phyloP scores from a whole-genome alignment of 1,140 invertebrate species.

The Penaeus indicus region DNA sequence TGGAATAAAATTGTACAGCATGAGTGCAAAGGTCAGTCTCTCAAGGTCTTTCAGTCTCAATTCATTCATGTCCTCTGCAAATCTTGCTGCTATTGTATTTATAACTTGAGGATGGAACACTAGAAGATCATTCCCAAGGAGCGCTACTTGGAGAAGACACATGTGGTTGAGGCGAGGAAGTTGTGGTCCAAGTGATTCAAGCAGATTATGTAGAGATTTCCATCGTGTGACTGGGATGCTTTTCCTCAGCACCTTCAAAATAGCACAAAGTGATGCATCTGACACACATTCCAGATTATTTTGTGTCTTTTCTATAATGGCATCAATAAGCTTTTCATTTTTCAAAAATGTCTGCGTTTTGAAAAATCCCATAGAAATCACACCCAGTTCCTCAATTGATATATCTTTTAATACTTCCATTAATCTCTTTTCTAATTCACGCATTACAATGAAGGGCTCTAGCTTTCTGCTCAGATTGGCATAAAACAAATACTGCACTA shows the following conservation, averaged over 20 bases:
- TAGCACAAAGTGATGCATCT: constrained; percentile 61
- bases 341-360: constrained; percentile 65
- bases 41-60: constrained; percentile 65
- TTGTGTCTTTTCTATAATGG: constrained; percentile 49
- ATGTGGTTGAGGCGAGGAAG: constrained; percentile 53
- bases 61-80: constrained; percentile 44
- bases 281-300: constrained; percentile 57
- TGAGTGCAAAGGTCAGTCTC: constrained; percentile 63
- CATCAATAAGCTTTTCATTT: constrained; percentile 54
- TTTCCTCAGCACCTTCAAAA: constrained; percentile 63
- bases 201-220: constrained; percentile 45
- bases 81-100: constrained; percentile 49
- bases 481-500: constrained; percentile 66
- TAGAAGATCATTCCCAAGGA: constrained; percentile 62
- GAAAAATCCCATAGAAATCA: constrained; percentile 66
- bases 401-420: constrained; percentile 50
- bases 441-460: constrained; percentile 51
- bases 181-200: constrained; percentile 53
- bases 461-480: constrained; percentile 63
- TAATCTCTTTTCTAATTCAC: constrained; percentile 58
- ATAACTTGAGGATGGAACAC: constrained; percentile 60
- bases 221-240: constrained; percentile 52
- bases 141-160: constrained; percentile 62
- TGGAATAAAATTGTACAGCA: constrained; percentile 65
- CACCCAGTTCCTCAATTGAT: constrained; percentile 66